Evolutionary conservation across 1,140 invertebrate genomes (phyloP).

Genomic region (Drosophila orena): DNA sequence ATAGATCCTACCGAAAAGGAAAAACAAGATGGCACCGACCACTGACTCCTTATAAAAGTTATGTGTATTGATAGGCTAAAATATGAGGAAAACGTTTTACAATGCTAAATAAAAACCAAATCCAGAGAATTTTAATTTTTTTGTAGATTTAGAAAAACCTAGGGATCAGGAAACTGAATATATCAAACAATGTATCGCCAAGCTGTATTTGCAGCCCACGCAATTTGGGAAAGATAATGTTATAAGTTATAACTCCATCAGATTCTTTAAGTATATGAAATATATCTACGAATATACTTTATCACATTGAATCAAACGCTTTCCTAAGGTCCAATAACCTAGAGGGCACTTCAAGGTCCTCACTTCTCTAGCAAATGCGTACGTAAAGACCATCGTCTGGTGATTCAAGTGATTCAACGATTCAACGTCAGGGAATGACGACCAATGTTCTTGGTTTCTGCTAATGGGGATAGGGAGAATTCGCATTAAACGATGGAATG

Average conservation of each 20-base stretch:
- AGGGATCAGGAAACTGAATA: no score
- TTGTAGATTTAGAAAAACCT: no score
- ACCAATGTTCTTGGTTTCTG: not conserved
- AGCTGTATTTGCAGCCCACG: no score
- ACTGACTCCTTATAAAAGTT: conserved; percentile 15
- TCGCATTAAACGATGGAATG: not conserved
- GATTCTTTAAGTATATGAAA: no score
- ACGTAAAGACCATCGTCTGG: not conserved
- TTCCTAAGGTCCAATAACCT: not conserved
- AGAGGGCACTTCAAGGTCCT: conserved; percentile 33
- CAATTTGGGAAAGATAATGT: no score
- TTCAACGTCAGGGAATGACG: no score
- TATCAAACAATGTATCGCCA: no score
- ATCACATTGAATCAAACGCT: not conserved
- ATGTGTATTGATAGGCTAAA: not conserved
- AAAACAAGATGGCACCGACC: conserved; percentile 4
- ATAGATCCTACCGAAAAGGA: conserved; percentile 21
- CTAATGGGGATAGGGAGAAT: not conserved
- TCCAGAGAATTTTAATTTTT: no score
- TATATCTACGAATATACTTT: no score
- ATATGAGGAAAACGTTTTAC: conserved; percentile 4
- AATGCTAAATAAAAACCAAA: conserved; percentile 1
- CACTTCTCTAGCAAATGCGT: not conserved
- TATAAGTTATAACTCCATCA: no score
- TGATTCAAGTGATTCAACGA: no score